Evolutionary conservation across 2,113 vertebrate species (phyloP).

Genomic region (Eretmochelys imbricata): DNA sequence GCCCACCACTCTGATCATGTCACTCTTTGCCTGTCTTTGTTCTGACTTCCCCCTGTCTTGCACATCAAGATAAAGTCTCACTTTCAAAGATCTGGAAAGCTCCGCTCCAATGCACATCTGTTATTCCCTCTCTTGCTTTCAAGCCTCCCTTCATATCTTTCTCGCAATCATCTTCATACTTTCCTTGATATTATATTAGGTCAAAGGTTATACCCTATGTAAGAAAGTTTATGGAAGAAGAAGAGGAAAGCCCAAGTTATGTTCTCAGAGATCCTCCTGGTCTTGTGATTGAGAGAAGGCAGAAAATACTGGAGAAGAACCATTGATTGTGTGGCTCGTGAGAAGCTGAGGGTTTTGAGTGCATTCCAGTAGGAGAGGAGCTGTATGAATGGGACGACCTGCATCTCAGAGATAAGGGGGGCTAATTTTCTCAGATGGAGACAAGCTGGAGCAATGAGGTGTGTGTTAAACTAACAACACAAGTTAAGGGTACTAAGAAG

Average conservation of each 20-base stretch:
- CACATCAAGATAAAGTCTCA: neutral
- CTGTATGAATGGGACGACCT: constrained; percentile 16
- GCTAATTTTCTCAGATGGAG: neutral
- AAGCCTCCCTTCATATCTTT: too few relatives aligned
- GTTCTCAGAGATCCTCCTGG: neutral
- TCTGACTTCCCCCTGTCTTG: too few relatives aligned
- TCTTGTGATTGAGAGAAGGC: neutral
- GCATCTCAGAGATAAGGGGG: neutral
- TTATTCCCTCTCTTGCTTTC: too few relatives aligned
- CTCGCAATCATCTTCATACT: too few relatives aligned
- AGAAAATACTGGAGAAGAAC: neutral
- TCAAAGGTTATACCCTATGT: too few relatives aligned
- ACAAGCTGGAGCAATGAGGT: neutral
- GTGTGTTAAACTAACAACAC: neutral
- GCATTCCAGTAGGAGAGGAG: neutral
- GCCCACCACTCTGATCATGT: too few relatives aligned
- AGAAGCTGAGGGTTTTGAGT: neutral
- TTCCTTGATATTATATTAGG: too few relatives aligned
- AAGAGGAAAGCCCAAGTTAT: too few relatives aligned
- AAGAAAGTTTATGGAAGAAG: too few relatives aligned
- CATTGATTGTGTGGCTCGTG: neutral
- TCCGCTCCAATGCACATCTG: too few relatives aligned
- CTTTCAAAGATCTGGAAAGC: neutral
- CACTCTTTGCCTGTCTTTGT: too few relatives aligned
- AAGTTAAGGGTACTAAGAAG: neutral